phyloP scores from a whole-genome alignment of 2,888 invertebrate genomes.

The Leucoptera coffeella region DNA sequence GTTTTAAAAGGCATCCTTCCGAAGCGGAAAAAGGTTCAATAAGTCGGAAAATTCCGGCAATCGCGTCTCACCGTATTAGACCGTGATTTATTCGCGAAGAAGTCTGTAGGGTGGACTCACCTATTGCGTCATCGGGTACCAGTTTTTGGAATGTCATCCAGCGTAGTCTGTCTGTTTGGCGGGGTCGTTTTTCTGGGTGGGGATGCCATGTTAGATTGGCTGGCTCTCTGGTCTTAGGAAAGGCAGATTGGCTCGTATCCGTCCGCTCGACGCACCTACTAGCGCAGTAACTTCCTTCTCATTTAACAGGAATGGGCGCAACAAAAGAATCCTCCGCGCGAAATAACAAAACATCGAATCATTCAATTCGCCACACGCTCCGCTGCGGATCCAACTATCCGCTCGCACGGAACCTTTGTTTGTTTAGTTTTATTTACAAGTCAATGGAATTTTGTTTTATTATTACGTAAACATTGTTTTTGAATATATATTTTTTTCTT shows the following conservation, averaged over 20 bases:
- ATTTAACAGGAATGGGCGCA: constrained; percentile 48
- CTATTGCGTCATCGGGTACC: constrained; percentile 22
- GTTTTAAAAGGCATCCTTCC: constrained; percentile 3
- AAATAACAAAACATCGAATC: constrained; percentile 48
- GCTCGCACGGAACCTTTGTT: too few relatives aligned
- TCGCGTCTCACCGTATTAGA: constrained; percentile 38
- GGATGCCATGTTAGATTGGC: constrained; percentile 3
- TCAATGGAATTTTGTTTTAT: too few relatives aligned
- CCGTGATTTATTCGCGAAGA: constrained; percentile 41
- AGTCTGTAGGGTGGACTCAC: constrained; percentile 31
- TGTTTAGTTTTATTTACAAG: too few relatives aligned
- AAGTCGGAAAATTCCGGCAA: constrained; percentile 37
- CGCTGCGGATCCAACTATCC: constrained; percentile 4
- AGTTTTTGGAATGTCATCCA: not conserved
- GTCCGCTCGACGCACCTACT: constrained; percentile 44
- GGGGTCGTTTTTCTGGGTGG: not conserved
- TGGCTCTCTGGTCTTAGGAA: constrained; percentile 43
- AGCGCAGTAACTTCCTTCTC: constrained; percentile 44
- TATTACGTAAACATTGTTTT: too few relatives aligned
- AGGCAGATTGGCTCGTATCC: constrained; percentile 43
- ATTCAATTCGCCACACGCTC: constrained; percentile 17
- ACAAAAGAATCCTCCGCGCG: constrained; percentile 44
- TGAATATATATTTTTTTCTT: too few relatives aligned
- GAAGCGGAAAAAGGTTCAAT: constrained; percentile 24
- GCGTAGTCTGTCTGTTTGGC: not conserved